These are phyloP conservation scores for Ibycter americanus DNA, from an alignment of 2,797 vertebrate genomes.

Conservation along the genomic window DNA sequence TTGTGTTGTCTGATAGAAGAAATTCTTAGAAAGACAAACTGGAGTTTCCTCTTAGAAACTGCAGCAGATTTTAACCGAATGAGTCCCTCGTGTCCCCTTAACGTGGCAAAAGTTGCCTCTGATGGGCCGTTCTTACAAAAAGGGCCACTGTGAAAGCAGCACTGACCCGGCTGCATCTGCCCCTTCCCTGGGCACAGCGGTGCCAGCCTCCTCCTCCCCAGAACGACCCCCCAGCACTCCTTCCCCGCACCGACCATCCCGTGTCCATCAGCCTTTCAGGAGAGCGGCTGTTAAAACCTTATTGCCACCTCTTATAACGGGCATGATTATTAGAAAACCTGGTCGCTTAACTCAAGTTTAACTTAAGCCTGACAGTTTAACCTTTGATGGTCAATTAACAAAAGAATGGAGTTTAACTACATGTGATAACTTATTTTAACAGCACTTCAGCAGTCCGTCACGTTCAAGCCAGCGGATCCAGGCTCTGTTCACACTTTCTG, in stretches of 20 bases:
- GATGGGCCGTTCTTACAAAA: not conserved
- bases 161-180: not conserved
- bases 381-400: not conserved
- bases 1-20: not conserved
- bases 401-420: not conserved
- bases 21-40: not conserved
- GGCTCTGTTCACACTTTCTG: not conserved
- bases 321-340: not conserved
- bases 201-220: not conserved
- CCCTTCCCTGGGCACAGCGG: not conserved
- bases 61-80: not conserved
- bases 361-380: not conserved
- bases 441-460: not conserved
- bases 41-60: not conserved
- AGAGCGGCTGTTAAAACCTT: not conserved
- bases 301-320: not conserved
- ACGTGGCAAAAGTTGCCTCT: not conserved
- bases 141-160: not conserved
- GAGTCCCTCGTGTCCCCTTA: not conserved
- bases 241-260: rapidly evolving
- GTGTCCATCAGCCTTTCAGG: not conserved
- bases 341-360: not conserved
- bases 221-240: not conserved
- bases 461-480: rapidly evolving
- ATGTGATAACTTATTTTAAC: not conserved